Conservation (phyloP, 2,888 invertebrate species). For the Loripinus fragilis region DNA sequence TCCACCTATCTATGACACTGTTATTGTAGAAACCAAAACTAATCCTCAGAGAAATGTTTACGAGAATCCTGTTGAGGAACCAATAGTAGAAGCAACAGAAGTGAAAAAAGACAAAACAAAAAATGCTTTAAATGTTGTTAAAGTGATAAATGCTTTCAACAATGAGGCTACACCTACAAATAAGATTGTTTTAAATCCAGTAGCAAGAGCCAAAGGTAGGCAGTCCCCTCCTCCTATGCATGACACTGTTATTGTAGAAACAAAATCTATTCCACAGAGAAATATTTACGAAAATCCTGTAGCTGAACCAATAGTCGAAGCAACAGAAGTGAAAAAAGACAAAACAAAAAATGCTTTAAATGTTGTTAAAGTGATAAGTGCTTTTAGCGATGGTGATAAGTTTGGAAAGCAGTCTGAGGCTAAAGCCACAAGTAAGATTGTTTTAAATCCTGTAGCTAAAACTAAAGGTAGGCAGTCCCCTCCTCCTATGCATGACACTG, state of each 20-base stretch:
- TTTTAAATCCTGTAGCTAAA: neutral
- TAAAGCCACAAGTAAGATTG: neutral
- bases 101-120: slow-evolving; percentile 7
- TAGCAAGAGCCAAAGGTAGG: neutral
- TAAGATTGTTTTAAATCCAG: neutral
- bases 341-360: slow-evolving; percentile 1
- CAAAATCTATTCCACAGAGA: neutral
- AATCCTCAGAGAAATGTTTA: neutral
- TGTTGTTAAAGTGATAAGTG: slow-evolving; percentile 46
- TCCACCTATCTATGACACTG: neutral
- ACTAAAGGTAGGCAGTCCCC: neutral
- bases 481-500: neutral
- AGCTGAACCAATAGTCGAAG: slow-evolving; percentile 19
- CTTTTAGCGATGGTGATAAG: slow-evolving; percentile 31
- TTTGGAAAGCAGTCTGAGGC: neutral
- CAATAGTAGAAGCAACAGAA: slow-evolving; percentile 10
- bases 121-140: slow-evolving; percentile 11
- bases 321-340: slow-evolving; percentile 11
- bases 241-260: neutral
- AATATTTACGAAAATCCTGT: neutral
- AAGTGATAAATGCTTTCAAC: slow-evolving; percentile 41
- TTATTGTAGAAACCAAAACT: neutral
- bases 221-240: slow-evolving; percentile 1
- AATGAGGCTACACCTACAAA: neutral
- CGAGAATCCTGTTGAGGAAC: slow-evolving; percentile 23